These are phyloP conservation scores for Zaprionus lineosus DNA, from an alignment of 2,888 invertebrate genomes.

Conservation along the genomic window DNA sequence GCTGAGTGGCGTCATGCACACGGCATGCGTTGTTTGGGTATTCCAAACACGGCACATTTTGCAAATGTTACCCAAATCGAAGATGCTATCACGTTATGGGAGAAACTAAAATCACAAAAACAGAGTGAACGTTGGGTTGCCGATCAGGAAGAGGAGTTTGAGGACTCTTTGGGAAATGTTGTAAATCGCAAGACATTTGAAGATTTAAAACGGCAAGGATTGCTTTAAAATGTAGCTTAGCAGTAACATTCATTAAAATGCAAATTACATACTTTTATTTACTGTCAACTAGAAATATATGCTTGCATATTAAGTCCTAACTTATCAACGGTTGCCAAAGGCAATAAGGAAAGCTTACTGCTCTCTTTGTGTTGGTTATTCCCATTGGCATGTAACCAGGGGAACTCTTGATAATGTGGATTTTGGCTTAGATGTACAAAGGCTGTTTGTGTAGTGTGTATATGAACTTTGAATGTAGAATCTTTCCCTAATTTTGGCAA, in stretches of 20 bases:
- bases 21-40: constrained; percentile 99
- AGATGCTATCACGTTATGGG: constrained; percentile 98
- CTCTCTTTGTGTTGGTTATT: neutral
- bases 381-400: constrained; percentile 74
- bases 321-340: constrained; percentile 63
- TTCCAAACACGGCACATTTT: constrained; percentile 99
- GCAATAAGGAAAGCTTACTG: constrained; percentile 62
- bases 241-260: constrained; percentile 6
- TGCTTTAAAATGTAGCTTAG: constrained; percentile 86
- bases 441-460: constrained; percentile 78
- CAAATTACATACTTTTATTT: constrained; percentile 8
- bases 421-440: constrained; percentile 75
- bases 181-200: constrained; percentile 99
- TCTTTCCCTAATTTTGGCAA: constrained; percentile 66
- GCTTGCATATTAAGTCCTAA: constrained; percentile 73
- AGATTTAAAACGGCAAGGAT: constrained; percentile 98
- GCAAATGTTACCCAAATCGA: constrained; percentile 99
- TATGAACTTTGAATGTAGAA: constrained; percentile 73
- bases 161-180: constrained; percentile 99
- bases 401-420: constrained; percentile 78
- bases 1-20: constrained; percentile 95
- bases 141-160: constrained; percentile 98
- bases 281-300: constrained; percentile 47
- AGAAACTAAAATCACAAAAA: constrained; percentile 97
- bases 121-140: constrained; percentile 98